These are phyloP conservation scores for Oncorhynchus keta DNA, from an alignment of 2,113 vertebrate genomes.

Conservation along the genomic window DNA sequence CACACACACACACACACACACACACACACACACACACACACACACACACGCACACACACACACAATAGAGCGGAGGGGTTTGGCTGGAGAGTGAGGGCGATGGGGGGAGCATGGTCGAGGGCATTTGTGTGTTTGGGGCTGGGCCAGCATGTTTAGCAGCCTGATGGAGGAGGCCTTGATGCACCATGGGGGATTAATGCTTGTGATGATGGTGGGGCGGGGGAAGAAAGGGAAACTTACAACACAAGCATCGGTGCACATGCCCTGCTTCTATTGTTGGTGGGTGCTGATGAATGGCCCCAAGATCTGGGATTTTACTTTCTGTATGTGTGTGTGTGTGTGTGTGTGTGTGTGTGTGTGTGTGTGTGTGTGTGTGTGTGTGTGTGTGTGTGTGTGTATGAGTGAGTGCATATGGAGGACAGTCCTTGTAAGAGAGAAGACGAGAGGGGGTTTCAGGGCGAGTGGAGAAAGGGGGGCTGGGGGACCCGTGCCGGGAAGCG, in stretches of 20 bases:
- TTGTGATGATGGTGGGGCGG: conserved; percentile 31
- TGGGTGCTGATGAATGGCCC: conserved; percentile 36
- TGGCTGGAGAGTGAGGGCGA: background rate
- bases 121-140: background rate
- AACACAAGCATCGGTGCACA: conserved; percentile 8
- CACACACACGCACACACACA: conserved; percentile 27
- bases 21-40: conserved; percentile 38
- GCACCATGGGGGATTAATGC: conserved; percentile 55
- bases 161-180: conserved; percentile 53
- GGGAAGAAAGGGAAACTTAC: background rate
- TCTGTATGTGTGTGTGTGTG: conserved; percentile 8
- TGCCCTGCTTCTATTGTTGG: conserved; percentile 11
- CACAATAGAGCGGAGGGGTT: background rate
- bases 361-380: too few relatives aligned
- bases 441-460: conserved; percentile 15
- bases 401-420: background rate
- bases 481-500: background rate
- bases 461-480: conserved; percentile 3
- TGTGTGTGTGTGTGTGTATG: too few relatives aligned
- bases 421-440: background rate
- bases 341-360: background rate
- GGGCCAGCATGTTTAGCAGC: conserved; percentile 44
- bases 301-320: conserved; percentile 16
- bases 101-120: background rate
- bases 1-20: too few relatives aligned